These are phyloP conservation scores for Neomonachus schauinslandi DNA, from an alignment of 2,113 vertebrate species.

Conservation along the genomic window DNA sequence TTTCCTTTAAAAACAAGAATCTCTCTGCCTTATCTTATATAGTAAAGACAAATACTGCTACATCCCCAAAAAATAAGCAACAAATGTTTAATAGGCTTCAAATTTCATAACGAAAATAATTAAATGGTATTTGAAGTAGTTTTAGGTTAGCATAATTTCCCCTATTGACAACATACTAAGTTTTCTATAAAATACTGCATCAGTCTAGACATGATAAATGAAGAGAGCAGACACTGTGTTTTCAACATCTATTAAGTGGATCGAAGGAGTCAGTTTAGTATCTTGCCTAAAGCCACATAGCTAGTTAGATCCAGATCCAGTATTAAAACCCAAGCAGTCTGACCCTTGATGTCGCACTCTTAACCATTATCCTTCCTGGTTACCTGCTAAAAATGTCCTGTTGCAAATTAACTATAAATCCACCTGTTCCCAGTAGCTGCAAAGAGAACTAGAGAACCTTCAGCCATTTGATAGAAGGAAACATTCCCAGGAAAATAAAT, in stretches of 20 bases:
- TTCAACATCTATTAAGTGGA: background rate
- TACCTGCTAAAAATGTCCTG: background rate
- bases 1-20: conserved; percentile 50
- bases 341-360: no score
- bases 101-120: background rate
- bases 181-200: background rate
- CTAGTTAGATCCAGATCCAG: background rate
- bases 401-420: background rate
- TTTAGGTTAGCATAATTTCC: background rate
- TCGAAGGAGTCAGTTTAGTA: background rate
- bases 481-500: background rate
- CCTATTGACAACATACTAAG: background rate
- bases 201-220: background rate
- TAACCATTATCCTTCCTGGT: background rate
- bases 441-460: background rate
- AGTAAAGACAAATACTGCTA: background rate
- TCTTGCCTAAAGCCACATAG: background rate
- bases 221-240: background rate
- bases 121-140: background rate
- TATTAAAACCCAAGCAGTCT: background rate
- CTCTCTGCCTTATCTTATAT: background rate
- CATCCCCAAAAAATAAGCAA: background rate
- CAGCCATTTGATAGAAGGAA: background rate
- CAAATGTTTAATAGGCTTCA: background rate
- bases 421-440: background rate